Evolutionary conservation across 2,888 invertebrate genomes (phyloP).

Genomic region (Melieria picta): DNA sequence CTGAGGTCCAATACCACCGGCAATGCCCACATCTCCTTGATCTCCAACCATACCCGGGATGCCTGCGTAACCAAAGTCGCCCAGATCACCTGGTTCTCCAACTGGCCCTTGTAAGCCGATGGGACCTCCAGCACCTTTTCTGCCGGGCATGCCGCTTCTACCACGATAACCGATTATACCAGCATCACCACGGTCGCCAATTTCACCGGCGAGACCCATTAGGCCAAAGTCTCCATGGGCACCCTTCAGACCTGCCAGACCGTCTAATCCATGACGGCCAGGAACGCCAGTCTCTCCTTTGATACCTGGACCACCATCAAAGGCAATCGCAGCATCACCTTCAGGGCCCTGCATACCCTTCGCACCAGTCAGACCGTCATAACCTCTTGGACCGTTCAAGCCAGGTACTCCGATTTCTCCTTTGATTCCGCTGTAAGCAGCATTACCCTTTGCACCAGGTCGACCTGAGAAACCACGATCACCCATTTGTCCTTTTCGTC

Average conservation of each 20-base stretch:
- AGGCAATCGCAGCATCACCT: slow-evolving; percentile 70
- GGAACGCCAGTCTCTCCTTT: slow-evolving; percentile 73
- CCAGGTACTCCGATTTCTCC: slow-evolving; percentile 72
- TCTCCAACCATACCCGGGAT: slow-evolving; percentile 70
- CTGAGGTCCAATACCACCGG: slow-evolving; percentile 67
- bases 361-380: slow-evolving; percentile 50
- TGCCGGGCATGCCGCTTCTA: slow-evolving; percentile 66
- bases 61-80: slow-evolving; percentile 58
- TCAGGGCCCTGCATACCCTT: slow-evolving; percentile 71
- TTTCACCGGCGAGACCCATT: slow-evolving; percentile 68
- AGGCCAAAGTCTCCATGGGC: slow-evolving; percentile 67
- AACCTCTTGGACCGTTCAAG: slow-evolving; percentile 65
- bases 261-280: slow-evolving; percentile 69
- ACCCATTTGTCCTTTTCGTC: slow-evolving; percentile 59
- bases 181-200: slow-evolving; percentile 67
- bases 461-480: slow-evolving; percentile 52
- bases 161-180: slow-evolving; percentile 61
- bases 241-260: slow-evolving; percentile 68
- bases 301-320: slow-evolving; percentile 67
- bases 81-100: slow-evolving; percentile 69
- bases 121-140: slow-evolving; percentile 65
- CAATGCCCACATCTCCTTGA: slow-evolving; percentile 68
- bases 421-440: slow-evolving; percentile 71
- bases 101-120: slow-evolving; percentile 67
- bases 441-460: slow-evolving; percentile 69